These are phyloP conservation scores for Parazoanthus swiftii DNA, from an alignment of 92 coral and sea anemone genomes.

Conservation along the genomic window DNA sequence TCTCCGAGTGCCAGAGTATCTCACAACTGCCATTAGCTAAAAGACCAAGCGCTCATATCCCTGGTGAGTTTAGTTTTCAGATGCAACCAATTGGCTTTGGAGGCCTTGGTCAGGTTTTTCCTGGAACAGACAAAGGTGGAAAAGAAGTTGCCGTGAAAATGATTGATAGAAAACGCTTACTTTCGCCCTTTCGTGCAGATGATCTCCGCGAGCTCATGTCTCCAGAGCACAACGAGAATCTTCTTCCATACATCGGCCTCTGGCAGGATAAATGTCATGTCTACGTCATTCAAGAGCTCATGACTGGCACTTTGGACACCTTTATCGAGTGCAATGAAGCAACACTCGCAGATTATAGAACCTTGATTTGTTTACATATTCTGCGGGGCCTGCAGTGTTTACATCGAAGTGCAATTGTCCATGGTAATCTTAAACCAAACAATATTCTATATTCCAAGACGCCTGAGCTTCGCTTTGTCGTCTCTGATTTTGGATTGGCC, in stretches of 20 bases:
- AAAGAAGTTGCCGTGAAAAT: neutral
- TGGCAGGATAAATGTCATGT: neutral
- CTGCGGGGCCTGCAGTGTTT: conserved; percentile 10
- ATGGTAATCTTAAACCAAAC: conserved; percentile 26
- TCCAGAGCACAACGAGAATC: neutral
- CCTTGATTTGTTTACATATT: conserved; percentile 19
- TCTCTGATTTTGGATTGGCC: conserved; percentile 21
- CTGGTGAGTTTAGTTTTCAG: neutral
- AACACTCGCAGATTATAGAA: neutral
- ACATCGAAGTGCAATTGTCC: conserved; percentile 3
- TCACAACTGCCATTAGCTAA: neutral
- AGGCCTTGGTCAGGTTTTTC: neutral
- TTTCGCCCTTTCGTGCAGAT: neutral
- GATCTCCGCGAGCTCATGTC: conserved; percentile 11
- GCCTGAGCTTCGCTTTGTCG: neutral
- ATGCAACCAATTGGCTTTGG: conserved; percentile 21
- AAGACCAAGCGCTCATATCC: neutral
- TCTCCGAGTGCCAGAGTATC: neutral
- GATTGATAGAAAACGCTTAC: neutral
- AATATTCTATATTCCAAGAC: neutral
- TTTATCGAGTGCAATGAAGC: conserved; percentile 1
- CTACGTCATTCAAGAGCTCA: neutral
- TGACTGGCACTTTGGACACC: conserved; percentile 18
- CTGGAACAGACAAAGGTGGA: neutral
- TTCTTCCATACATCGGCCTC: neutral